Conservation (phyloP, 1,140 invertebrate genomes). For the Heliconius melpomene region DNA sequence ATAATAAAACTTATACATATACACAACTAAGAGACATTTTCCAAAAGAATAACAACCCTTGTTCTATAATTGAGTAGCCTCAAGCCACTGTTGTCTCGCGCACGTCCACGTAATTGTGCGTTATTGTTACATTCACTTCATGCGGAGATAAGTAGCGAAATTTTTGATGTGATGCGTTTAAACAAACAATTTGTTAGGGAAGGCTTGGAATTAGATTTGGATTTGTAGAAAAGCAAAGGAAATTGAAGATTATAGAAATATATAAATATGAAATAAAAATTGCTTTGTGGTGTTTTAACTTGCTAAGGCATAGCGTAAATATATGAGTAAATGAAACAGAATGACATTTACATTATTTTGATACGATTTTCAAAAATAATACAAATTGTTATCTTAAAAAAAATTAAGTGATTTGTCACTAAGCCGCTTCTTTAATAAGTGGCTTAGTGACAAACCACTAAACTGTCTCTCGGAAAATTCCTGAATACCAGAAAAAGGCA, state of each 20-base stretch:
- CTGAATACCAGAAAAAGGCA: too few species aligned
- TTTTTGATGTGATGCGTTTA: constrained; percentile 5
- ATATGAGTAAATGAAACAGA: too few species aligned
- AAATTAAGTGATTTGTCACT: too few species aligned
- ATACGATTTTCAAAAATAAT: too few species aligned
- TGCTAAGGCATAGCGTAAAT: too few species aligned
- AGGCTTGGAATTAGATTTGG: not conserved
- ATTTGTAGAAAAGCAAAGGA: not conserved
- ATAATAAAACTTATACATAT: not conserved
- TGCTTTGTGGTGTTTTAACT: not conserved
- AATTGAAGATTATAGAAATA: not conserved
- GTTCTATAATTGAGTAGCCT: constrained; percentile 1
- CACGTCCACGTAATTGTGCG: not conserved
- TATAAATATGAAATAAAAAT: not conserved
- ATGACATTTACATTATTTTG: too few species aligned
- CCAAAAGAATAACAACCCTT: constrained; percentile 9
- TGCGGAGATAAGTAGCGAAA: constrained; percentile 8
- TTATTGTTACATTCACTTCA: constrained; percentile 11
- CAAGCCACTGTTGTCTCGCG: not conserved
- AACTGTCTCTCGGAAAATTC: too few species aligned
- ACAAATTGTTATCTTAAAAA: too few species aligned
- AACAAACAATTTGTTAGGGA: constrained; percentile 4
- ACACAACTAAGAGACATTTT: not conserved
- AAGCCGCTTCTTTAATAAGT: too few species aligned
- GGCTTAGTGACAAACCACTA: too few species aligned